phyloP scores from a whole-genome alignment of 2,888 invertebrate species.

The Stegana nigrithorax region DNA sequence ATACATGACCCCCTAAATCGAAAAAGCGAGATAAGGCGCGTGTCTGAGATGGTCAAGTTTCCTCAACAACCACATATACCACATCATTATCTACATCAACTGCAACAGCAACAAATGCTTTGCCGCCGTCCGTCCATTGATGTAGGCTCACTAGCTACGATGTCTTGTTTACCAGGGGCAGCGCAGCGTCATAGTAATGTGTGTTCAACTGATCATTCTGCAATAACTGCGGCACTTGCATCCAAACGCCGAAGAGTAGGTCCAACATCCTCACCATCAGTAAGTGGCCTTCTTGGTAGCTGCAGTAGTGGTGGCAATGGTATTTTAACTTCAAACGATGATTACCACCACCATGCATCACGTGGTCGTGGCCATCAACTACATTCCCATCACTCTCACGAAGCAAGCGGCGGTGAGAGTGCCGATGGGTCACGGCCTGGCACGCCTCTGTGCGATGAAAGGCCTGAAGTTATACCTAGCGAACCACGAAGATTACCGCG shows the following conservation, averaged over 20 bases:
- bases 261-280: conserved; percentile 33
- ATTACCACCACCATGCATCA: conserved; percentile 67
- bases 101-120: conserved; percentile 58
- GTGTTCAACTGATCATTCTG: conserved; percentile 47
- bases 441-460: conserved; percentile 85
- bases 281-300: conserved; percentile 29
- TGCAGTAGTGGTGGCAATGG: conserved; percentile 29
- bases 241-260: conserved; percentile 72
- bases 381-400: conserved; percentile 70
- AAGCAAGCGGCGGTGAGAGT: conserved; percentile 73
- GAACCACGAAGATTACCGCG: conserved; percentile 80
- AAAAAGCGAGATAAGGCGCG: conserved; percentile 70
- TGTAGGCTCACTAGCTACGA: conserved; percentile 60
- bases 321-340: conserved; percentile 55
- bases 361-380: conserved; percentile 71
- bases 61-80: conserved; percentile 49
- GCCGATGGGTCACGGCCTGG: conserved; percentile 83
- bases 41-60: conserved; percentile 68
- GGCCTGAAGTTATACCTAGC: conserved; percentile 79
- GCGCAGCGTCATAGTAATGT: conserved; percentile 54
- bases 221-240: conserved; percentile 60
- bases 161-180: conserved; percentile 43
- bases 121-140: conserved; percentile 71
- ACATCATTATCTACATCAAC: conserved; percentile 38
- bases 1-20: conserved; percentile 64